Evolutionary conservation across 2,888 invertebrate species (phyloP), one percentile per base, ranked within the genome.

Genomic region (Alsophila aescularia): DNA sequence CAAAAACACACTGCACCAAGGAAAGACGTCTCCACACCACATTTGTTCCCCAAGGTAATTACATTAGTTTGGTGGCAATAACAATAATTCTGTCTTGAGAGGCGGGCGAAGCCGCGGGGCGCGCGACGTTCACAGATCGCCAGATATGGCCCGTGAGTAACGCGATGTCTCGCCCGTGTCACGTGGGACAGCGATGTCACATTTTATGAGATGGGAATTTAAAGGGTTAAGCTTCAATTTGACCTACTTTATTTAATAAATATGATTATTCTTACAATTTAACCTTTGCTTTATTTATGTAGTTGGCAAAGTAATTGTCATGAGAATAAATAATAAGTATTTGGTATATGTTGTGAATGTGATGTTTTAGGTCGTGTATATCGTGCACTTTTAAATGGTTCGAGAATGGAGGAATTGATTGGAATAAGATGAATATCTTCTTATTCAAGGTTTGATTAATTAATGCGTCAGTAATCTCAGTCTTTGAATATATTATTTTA

Each of bases 51-150:
- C 57, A 70, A 75, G 69, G 78, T 84, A 89, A 90, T 90, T 88
- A 89, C 88, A 85, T 88, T 84, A 87, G 81, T 89, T 84, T 85
- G 81, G 81, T 78, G 81, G 87, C 87, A 84, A 87, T 90, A 90
- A 88, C 88, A 87, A 88, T 90, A 90, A 85, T 82, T 88, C 78
- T 72, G 72, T 74, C 73, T 73, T 77, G 78, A 75, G 73, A 74
- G 53, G 79, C 74, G 81, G 80, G 75, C 72, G 72, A 39, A 67
- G 58, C 65, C 61, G 58, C 66, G 57, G 61, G 66, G 68, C 73
- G 69, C 72, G 68, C 69, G 77, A 73, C 78, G 81, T 87, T 85
- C 89, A 88, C 89, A 88, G 90, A 89, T 89, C 88, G 84, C 80
- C 87, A 84, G 90, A 90, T 89, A 90, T 62, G 67, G 70, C 49